Base-by-base conservation (phyloP, 2,888 invertebrate species). In the Disparrhopalites patrizii region DNA sequence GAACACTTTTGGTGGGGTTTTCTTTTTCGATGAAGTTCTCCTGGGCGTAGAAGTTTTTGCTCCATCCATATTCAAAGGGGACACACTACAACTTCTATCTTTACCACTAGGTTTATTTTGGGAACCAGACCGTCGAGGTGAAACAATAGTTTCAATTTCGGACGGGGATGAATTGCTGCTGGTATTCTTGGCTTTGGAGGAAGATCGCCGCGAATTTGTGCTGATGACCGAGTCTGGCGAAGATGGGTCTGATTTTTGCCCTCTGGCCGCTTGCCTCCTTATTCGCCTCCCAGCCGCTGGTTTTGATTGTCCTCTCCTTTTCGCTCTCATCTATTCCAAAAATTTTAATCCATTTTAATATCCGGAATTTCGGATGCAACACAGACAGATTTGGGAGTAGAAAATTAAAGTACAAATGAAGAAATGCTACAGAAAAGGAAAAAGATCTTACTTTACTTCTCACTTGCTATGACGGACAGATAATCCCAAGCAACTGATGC, bases 251-350 rank as follows among this genome's bases (percentile, higher is more conserved):
- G 47, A 15, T n/a, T 47, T 47, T 25, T 18, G 8, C 47, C 47
- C 8, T n/a, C 47, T 8, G 2, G 10, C 23, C 20, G 47, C 20
- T 47, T 47, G 20, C 25, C 47, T 47, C 13, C 25, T 47, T 2
- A 47, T 23, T 10, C 47, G 20, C 47, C 23, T 23, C 18, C 2
- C 7, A 18, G 23, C 13, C 25, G 8, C 23, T 47, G 47, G 25
- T n/a, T 47, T 47, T 47, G 23, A 47, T 47, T 47, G 47, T 40
- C 40, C 40, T 47, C 47, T 47, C 47, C 25, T 47, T 47, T 13
- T 47, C 8, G 47, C 47, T 23, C 25, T 47, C 47, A 47, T 47
- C 47, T 47, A 40, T 18, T 23, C 47, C 15, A 15, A 38, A 15
- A 13, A 38, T 13, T 38, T 38, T 10, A 10, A 38, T 13, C 15